These are phyloP conservation scores for Hippoglossus hippoglossus DNA, from an alignment of 2,797 vertebrate genomes.

Conservation along the genomic window DNA sequence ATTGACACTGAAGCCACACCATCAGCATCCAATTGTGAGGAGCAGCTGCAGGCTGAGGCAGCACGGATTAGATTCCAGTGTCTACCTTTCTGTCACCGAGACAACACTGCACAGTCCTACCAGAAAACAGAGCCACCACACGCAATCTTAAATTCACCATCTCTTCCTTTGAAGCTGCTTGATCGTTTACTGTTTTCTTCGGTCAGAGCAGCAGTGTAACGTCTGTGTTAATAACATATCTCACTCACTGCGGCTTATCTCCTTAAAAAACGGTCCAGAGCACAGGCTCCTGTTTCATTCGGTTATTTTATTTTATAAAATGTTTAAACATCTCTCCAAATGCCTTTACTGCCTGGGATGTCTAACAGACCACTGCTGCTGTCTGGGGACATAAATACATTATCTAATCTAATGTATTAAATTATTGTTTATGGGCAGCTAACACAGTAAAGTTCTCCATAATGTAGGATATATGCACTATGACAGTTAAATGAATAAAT, in stretches of 20 bases:
- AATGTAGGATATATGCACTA: neutral
- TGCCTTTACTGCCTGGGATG: slow-evolving; percentile 17
- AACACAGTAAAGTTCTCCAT: neutral
- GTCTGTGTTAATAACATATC: slow-evolving; percentile 36
- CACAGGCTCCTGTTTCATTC: slow-evolving; percentile 32
- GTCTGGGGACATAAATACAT: slow-evolving; percentile 16
- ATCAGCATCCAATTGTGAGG: neutral
- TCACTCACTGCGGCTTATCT: slow-evolving; percentile 20
- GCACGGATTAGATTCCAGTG: slow-evolving; percentile 11
- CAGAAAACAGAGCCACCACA: neutral
- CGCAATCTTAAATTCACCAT: neutral
- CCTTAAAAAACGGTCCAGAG: slow-evolving; percentile 44
- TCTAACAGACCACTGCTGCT: slow-evolving; percentile 18
- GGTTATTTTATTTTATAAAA: neutral
- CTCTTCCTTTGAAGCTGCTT: slow-evolving; percentile 6
- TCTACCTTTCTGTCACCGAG: neutral
- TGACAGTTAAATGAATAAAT: neutral
- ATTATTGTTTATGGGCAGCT: slow-evolving; percentile 21
- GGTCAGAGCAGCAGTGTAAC: slow-evolving; percentile 6
- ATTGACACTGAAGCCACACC: slow-evolving; percentile 20
- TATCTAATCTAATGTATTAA: slow-evolving; percentile 29
- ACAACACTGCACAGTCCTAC: slow-evolving; percentile 7
- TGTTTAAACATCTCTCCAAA: slow-evolving; percentile 17
- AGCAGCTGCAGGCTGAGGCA: slow-evolving; percentile 25
- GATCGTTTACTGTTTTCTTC: slow-evolving; percentile 11